phyloP scores from a whole-genome alignment of 2,797 vertebrate species.

The Megaceryle alcyon region DNA sequence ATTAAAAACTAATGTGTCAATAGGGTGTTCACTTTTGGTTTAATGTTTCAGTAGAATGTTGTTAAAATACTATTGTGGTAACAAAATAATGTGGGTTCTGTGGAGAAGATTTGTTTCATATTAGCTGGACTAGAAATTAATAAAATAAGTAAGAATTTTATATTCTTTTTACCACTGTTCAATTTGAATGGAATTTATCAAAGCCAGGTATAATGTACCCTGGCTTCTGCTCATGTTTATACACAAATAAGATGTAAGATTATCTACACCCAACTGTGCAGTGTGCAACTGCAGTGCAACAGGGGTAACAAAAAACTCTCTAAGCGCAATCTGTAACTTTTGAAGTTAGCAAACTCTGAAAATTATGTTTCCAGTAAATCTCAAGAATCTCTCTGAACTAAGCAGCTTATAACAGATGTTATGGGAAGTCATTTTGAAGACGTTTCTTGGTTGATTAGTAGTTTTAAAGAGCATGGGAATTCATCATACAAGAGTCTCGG shows the following conservation, averaged over 20 bases:
- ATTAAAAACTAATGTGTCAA: background rate
- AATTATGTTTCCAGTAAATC: slow-evolving; percentile 25
- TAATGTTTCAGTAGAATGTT: background rate
- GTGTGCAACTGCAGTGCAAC: background rate
- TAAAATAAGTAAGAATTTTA: background rate
- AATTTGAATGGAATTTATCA: background rate
- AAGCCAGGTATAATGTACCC: background rate
- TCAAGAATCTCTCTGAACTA: background rate
- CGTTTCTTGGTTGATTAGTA: background rate
- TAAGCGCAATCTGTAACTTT: background rate
- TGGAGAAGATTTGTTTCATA: background rate
- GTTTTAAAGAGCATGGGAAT: slow-evolving; percentile 18
- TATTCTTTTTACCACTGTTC: background rate
- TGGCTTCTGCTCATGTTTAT: background rate
- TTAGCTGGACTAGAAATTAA: background rate
- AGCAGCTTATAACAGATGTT: background rate
- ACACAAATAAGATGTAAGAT: background rate
- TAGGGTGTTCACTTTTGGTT: background rate
- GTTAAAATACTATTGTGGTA: background rate
- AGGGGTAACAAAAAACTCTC: background rate
- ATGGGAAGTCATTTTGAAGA: slow-evolving; percentile 32
- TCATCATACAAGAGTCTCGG: background rate
- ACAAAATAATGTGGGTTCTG: background rate
- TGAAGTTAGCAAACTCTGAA: background rate
- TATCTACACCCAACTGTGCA: background rate